Evolutionary conservation across 2,797 vertebrate species (phyloP), one percentile per base, ranked within the genome.

Genomic region (Falco berigora): DNA sequence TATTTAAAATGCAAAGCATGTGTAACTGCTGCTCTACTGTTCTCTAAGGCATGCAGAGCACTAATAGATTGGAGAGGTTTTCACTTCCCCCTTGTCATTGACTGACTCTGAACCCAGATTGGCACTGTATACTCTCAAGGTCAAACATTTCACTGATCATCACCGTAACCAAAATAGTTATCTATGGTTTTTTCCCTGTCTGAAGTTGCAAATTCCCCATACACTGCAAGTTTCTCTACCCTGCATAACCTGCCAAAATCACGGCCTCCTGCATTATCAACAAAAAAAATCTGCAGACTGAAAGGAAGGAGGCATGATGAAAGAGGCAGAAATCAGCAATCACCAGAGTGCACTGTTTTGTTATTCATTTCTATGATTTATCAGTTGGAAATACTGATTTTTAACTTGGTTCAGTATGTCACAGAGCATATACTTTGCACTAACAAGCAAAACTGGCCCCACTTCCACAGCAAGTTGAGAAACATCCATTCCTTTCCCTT

Each of bases 231-330:
- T 90, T 95, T 78, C 75, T 28, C 50, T 90, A 61, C 74, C 74
- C 77, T 1, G 3, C 66, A 52, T 85, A 81, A 91, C 88, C 78
- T 96, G 91, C 96, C 94, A 96, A 94, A 94, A 95, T 73, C 86
- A 46, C 8, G 14, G 72, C 56, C 74, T 94, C 93, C 67, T 96
- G 91, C 25, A 0, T 79, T 96, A 96, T 92, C 96, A 91, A 93
- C 86, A 87, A 66, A 92, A 96, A 96, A 94, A 87, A 91, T 93
- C 93, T 94, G 93, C 95, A 89, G 80, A 76, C 62, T 82, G 92
- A 69, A 90, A 91, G 77, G 36, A 24, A 80, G 58, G 68, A 86
- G 62, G 73, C 40, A 20, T 32, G 59, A 92, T 69, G 74, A 76
- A 85, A 93, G 59, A 59, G 25, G 71, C 77, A 92, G 85, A 73